Evolutionary conservation across 2,888 invertebrate genomes (phyloP), one percentile per base, ranked within the genome.

Genomic region (Chrysolina haemoptera): DNA sequence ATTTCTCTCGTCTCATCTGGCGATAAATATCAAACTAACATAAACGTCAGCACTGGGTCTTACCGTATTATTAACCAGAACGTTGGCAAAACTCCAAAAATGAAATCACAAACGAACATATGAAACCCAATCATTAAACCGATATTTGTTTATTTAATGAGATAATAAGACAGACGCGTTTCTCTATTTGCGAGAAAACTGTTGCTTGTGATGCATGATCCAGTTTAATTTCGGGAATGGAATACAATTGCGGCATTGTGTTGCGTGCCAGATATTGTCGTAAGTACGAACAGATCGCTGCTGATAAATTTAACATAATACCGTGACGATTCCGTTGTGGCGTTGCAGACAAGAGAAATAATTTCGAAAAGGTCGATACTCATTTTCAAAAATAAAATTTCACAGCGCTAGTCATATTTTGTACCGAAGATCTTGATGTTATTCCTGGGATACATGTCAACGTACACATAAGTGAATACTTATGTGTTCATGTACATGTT

Each of bases 1-100:
- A 59, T 59, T 59, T 27, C 59, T 59, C 59, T 59, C 59, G 22
- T 59, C 59, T 27, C 59, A 27, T 59, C 22, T 27, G 22, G 59
- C 43, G 64, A 64, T 46, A 64, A 66, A 67, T 67, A 67, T 67
- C 53, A 16, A 12, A 18, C 53, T 53, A 67, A 67, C 66, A 53
- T 48, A 67, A 67, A 53, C 40, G 66, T 67, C 66, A 50, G 27
- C 66, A 40, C 66, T 18, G 66, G 10, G n/a, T 67, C 48, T 67
- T 48, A 40, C 66, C 8, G 35, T 27, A 67, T 67, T 16, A 53
- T 53, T 48, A 27, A 67, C n/a, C 20, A 50, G 53, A 67, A 67
- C 5, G 27, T 53, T 67, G 66, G 66, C 53, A 2, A 9, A 40
- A 16, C 53, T 48, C 66, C 66, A 67, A 53, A 14, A 16, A 40